phyloP scores from a whole-genome alignment of 2,797 vertebrate genomes.

The Tangara arthus region DNA sequence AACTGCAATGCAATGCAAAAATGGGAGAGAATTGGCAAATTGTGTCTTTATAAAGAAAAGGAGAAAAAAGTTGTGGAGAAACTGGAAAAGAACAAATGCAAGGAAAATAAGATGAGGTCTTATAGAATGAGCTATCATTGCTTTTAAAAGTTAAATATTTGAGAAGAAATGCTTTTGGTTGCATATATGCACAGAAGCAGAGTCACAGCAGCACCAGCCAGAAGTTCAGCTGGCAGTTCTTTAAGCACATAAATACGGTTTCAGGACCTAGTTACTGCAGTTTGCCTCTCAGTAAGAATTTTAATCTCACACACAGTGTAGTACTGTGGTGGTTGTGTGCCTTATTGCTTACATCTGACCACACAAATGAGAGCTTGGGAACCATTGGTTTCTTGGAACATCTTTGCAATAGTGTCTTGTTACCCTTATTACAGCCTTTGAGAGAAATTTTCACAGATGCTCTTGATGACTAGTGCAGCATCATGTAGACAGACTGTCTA shows the following conservation, averaged over 20 bases:
- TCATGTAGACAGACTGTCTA: not conserved
- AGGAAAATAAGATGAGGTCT: not conserved
- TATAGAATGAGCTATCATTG: not conserved
- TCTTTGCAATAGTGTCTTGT: not conserved
- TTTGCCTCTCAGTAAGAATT: not conserved
- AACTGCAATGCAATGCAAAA: not conserved
- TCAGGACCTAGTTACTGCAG: not conserved
- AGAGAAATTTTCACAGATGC: not conserved
- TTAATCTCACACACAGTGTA: not conserved
- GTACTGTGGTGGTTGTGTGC: not conserved
- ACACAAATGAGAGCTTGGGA: not conserved
- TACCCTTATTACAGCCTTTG: not conserved
- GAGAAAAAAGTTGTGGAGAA: not conserved
- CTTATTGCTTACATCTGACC: not conserved
- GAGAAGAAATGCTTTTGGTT: not conserved
- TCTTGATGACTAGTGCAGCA: not conserved
- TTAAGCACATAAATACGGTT: not conserved
- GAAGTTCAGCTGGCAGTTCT: not conserved
- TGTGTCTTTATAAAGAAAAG: not conserved
- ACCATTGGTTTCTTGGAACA: not conserved
- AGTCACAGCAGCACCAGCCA: not conserved
- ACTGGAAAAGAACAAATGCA: not conserved
- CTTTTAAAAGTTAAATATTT: not conserved
- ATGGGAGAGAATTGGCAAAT: not conserved
- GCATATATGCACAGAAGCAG: not conserved